Evolutionary conservation across 2,888 invertebrate species (phyloP), one percentile per base, ranked within the genome.

Genomic region (Acanthoscelides obtectus): DNA sequence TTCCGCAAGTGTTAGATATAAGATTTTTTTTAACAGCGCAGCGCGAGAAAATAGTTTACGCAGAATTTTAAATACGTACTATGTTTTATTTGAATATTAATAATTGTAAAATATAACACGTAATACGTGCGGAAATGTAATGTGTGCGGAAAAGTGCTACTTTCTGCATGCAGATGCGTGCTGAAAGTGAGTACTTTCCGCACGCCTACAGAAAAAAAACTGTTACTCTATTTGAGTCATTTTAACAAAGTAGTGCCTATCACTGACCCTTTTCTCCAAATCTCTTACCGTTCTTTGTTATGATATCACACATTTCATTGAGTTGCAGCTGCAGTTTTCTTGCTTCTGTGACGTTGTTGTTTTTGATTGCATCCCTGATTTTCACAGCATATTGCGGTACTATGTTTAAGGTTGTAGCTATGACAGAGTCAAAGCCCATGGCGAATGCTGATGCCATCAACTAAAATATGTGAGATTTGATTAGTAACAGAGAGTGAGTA

Each of bases 381-480:
- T 89, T 84, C 8, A 87, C 83, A 17, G 89, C 88, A 22, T 89
- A 80, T 75, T 87, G 85, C 0, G 93, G 92, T 79, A 90, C 88
- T 75, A 94, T 85, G 81, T 92, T 94, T 73, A 90, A 87, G 0
- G 90, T 87, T 0, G 93, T 93, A 64, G 92, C 89, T 75, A 94
- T 93, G 45, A 90, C 88, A 2, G 93, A 93, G 79, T 90, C 89
- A 78, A 93, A 91, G 65, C 94, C 94, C 4, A 92, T 81, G 0
- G 90, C 85, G 21, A 89, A 88, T 0, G 90, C 93, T 64, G 91
- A 91, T 0, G 90, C 89, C 72, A 93, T 82, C 22, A 93, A 84
- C 92, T 93, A 79, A 68, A 84, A 63, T 66, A 73, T 71, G 63
- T 17, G 64, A 67, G 67, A 17, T 20, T 65, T 68, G 64, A 64